Base-by-base conservation (phyloP, 1,140 invertebrate species). In the Caenorhabditis elegans region DNA sequence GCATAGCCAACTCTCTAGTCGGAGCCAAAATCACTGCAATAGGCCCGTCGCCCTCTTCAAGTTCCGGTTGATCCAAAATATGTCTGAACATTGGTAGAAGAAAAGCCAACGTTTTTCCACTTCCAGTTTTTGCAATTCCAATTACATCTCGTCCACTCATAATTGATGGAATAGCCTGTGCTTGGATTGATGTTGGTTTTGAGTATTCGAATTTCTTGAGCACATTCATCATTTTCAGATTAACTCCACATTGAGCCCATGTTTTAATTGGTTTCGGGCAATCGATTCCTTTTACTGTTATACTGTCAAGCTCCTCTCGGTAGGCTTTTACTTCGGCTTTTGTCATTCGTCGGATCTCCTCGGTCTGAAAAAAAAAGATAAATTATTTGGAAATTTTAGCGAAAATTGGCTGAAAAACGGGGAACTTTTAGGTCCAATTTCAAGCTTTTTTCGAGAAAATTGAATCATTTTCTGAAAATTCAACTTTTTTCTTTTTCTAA, bases 221-320 rank as follows among this genome's bases (percentile, higher is more conserved):
- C 83, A 95, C 93, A 86, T 98, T 96, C 89, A 98, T 91, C 89
- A 98, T 94, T 90, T 98, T 98, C 88, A 96, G 96, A 70, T 95
- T 96, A 0, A 98, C 95, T 39, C 98, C 98, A 90, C 96, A 97
- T 86, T 99, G 98, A 0, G 98, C 96, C 98, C 98, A 99, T 0
- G 94, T 94, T 91, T 93, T 95, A 17, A 98, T 95, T 0, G 97
- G 96, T 88, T 95, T 96, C 0, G 97, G 97, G 88, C 95, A 96
- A 17, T 94, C 94, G 88, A 93, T 93, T 19, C 94, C 75, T 79
- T 78, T 79, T 3, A 83, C 77, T 86, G 92, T 92, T 55, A 93
- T 93, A 10, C 91, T 92, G 85, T 93, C 93, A 85, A 93, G 70
- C 85, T 93, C 92, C 86, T 93, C 92, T 86, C 95, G 93, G 86